phyloP scores from a whole-genome alignment of 2,888 invertebrate genomes.

The Vesta saturnalis region DNA sequence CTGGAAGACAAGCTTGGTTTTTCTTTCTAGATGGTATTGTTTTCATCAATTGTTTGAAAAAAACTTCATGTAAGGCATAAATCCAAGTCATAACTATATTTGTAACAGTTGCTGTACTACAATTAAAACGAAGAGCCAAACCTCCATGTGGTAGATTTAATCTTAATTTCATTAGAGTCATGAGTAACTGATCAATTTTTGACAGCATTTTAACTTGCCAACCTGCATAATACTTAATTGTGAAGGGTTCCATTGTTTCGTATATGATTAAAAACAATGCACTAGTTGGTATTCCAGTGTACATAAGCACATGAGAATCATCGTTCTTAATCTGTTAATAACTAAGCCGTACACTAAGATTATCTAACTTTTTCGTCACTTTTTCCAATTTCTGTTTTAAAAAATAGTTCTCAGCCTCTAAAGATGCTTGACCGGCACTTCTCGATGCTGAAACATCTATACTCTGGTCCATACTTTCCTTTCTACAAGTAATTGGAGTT shows the following conservation, averaged over 20 bases:
- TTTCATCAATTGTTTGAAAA: conserved; percentile 41
- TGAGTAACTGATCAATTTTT: conserved; percentile 38
- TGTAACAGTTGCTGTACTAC: conserved; percentile 28
- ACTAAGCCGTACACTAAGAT: conserved; percentile 25
- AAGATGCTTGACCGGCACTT: conserved; percentile 1
- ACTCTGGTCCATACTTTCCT: no score
- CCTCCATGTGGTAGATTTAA: no score
- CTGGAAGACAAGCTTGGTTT: conserved; percentile 42
- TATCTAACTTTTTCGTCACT: conserved; percentile 27
- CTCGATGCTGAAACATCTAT: conserved; percentile 23
- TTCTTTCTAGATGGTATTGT: conserved; percentile 36
- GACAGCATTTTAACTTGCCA: conserved; percentile 31
- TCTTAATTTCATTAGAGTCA: conserved; percentile 43
- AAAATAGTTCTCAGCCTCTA: conserved; percentile 42
- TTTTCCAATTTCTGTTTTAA: conserved; percentile 32
- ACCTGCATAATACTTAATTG: conserved; percentile 31
- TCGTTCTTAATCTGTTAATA: conserved; percentile 36
- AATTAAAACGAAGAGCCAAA: conserved; percentile 37
- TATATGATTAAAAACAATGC: conserved; percentile 33
- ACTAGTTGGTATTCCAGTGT: conserved; percentile 38
- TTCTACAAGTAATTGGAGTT: no score
- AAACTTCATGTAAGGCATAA: no score
- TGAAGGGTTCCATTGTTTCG: no score
- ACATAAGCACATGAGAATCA: no score
- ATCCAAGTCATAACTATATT: no score